These are phyloP conservation scores for Nematopogon swammerdamellus DNA, from an alignment of 2,888 invertebrate genomes.

Conservation along the genomic window DNA sequence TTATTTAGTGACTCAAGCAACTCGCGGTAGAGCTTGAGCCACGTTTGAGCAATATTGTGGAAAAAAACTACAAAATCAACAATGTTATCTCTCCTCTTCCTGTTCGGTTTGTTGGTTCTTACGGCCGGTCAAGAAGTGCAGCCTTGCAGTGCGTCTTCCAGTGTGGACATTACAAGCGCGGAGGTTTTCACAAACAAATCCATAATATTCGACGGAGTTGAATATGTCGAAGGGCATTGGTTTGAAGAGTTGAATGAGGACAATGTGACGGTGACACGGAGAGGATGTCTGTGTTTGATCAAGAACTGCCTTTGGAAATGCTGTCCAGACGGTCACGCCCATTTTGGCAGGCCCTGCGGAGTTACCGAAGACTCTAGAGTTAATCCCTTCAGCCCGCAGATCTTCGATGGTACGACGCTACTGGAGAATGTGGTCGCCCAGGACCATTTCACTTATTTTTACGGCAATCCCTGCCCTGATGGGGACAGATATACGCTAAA, in stretches of 20 bases:
- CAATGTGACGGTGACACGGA: conserved; percentile 17
- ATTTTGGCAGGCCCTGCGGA: conserved; percentile 1
- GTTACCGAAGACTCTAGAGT: neutral
- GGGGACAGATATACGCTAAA: conserved; percentile 4
- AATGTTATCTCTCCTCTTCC: neutral
- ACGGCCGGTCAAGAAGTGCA: neutral
- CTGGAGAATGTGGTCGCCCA: neutral
- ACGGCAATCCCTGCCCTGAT: conserved; percentile 5
- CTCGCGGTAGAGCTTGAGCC: too few species aligned
- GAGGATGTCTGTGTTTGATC: conserved; percentile 30
- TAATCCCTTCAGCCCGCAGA: conserved; percentile 4
- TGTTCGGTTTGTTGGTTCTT: neutral
- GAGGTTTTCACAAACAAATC: conserved; percentile 21
- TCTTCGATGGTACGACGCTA: neutral
- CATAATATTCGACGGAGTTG: conserved; percentile 20
- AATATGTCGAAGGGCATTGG: conserved; percentile 16
- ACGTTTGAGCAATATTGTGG: too few species aligned
- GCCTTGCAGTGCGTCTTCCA: neutral
- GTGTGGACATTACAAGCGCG: conserved; percentile 20
- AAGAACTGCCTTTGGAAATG: conserved; percentile 29
- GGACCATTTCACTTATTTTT: conserved; percentile 4
- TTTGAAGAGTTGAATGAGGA: neutral
- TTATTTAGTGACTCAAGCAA: too few species aligned
- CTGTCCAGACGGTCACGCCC: conserved; percentile 17
- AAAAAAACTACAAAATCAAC: neutral